Percentiles rank a stretch among this genome's conserved stretches.
Conservation (phyloP, 2,888 invertebrate species). For the Ryuthela nishihirai region DNA sequence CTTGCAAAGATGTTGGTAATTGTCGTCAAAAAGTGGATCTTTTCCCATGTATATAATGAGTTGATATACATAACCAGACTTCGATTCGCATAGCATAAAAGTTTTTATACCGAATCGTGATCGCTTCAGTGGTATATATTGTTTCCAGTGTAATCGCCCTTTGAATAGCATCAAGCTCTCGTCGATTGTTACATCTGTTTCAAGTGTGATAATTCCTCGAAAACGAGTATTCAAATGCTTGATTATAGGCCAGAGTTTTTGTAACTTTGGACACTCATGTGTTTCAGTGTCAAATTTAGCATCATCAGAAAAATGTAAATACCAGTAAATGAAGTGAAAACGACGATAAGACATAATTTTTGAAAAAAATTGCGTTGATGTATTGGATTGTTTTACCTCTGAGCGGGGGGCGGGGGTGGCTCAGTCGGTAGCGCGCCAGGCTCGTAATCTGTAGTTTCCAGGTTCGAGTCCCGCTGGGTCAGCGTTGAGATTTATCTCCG, state of each 20-base stretch:
- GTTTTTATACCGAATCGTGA: slow-evolving; percentile 37
- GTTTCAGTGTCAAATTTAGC: slow-evolving; percentile 3
- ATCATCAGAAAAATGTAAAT: slow-evolving; percentile 7
- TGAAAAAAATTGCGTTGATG: slow-evolving; percentile 10
- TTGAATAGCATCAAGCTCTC: slow-evolving; percentile 38
- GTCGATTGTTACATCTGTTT: slow-evolving; percentile 31
- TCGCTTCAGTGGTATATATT: slow-evolving; percentile 39
- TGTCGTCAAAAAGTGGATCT: slow-evolving; percentile 4
- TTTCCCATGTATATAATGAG: slow-evolving; percentile 15
- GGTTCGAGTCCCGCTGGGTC: no score
- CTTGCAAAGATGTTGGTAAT: slow-evolving; percentile 8
- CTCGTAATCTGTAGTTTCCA: no score
- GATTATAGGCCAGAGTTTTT: slow-evolving; percentile 35
- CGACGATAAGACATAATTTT: slow-evolving; percentile 4
- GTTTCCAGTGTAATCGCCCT: slow-evolving; percentile 30
- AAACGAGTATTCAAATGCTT: slow-evolving; percentile 15
- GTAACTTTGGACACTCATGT: slow-evolving; percentile 8
- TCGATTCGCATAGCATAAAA: slow-evolving; percentile 21
- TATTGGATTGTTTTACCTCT: no score
- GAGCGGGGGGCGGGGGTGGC: no score
- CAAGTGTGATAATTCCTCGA: slow-evolving; percentile 14
- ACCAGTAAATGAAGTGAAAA: slow-evolving; percentile 3
- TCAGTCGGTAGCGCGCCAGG: no score
- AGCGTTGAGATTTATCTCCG: no score
- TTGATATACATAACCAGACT: slow-evolving; percentile 24